A percentile compares a stretch with the other conserved stretches of the same genome.
Conservation (phyloP, 1,140 invertebrate species). For the Danaus plexippus region DNA sequence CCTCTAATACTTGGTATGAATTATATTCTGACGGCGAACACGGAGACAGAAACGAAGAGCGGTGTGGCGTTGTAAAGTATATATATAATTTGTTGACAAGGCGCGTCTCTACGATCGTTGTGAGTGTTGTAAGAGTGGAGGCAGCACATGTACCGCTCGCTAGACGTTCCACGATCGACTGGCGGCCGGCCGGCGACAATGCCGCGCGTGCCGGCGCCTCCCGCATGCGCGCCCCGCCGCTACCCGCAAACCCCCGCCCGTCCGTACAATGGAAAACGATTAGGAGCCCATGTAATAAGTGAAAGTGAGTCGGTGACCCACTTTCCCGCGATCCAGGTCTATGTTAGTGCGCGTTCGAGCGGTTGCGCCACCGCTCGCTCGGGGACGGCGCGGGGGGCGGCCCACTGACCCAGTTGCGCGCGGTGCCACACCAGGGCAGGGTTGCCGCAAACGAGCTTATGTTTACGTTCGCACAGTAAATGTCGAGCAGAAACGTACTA, state of each 20-base stretch:
- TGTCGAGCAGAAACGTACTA: slow-evolving; percentile 13
- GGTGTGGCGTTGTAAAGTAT: slow-evolving; percentile 27
- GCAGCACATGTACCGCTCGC: slow-evolving; percentile 51
- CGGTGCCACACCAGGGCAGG: slow-evolving; percentile 69
- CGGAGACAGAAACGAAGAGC: slow-evolving; percentile 30
- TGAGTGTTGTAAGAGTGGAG: slow-evolving; percentile 25
- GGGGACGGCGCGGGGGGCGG: slow-evolving; percentile 61
- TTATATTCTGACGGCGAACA: slow-evolving; percentile 28
- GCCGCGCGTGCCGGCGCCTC: slow-evolving; percentile 65
- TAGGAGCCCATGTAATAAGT: slow-evolving; percentile 78
- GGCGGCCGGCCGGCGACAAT: slow-evolving; percentile 58
- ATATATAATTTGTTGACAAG: slow-evolving; percentile 40
- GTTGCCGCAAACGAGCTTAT: slow-evolving; percentile 59
- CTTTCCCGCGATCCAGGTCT: slow-evolving; percentile 78
- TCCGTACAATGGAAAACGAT: slow-evolving; percentile 76
- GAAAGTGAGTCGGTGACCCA: slow-evolving; percentile 79
- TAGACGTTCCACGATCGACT: slow-evolving; percentile 65
- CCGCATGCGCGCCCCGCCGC: slow-evolving; percentile 72
- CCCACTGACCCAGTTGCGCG: slow-evolving; percentile 79
- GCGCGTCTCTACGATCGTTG: slow-evolving; percentile 59
- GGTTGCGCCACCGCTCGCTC: slow-evolving; percentile 63
- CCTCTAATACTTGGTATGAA: slow-evolving; percentile 15
- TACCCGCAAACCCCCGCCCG: slow-evolving; percentile 63
- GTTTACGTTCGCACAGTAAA: slow-evolving; percentile 57
- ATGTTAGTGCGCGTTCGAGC: slow-evolving; percentile 74